These are phyloP conservation scores for Thalassophryne amazonica DNA, from an alignment of 2,797 vertebrate genomes.

Conservation along the genomic window DNA sequence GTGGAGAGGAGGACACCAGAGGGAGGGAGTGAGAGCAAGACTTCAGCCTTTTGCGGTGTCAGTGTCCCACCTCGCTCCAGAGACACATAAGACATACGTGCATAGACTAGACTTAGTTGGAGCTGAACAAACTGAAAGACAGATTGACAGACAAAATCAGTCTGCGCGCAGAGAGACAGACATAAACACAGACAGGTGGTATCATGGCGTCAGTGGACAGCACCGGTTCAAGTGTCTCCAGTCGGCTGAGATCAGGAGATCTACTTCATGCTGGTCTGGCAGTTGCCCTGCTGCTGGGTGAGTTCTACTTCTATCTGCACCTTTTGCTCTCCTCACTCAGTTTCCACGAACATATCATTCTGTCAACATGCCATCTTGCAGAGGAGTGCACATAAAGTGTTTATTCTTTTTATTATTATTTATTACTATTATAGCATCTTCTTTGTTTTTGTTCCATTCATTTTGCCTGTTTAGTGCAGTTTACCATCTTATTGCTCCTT, in stretches of 20 bases:
- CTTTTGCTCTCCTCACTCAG: constrained; percentile 14
- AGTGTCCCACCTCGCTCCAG: constrained; percentile 44
- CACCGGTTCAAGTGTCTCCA: constrained; percentile 54
- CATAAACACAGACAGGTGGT: constrained; percentile 39
- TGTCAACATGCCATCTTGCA: background rate
- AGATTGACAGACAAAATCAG: constrained; percentile 19
- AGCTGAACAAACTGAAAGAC: constrained; percentile 23
- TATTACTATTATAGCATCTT: background rate
- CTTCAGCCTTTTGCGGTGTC: constrained; percentile 44
- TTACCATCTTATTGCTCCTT: background rate
- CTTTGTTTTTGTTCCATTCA: background rate
- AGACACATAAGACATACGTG: constrained; percentile 25
- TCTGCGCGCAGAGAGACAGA: constrained; percentile 23
- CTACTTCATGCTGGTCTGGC: constrained; percentile 64
- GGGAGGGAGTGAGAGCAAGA: constrained; percentile 60
- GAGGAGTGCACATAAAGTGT: background rate
- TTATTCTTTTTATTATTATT: background rate
- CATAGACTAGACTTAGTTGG: constrained; percentile 6
- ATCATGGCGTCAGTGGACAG: constrained; percentile 71
- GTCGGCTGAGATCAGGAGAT: constrained; percentile 65
- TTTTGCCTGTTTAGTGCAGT: background rate
- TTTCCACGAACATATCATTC: background rate
- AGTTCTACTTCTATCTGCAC: constrained; percentile 48
- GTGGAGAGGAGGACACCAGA: constrained; percentile 60
- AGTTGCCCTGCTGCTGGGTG: constrained; percentile 74